Base-by-base conservation (phyloP, 1,140 invertebrate species). In the Fopius arisanus region DNA sequence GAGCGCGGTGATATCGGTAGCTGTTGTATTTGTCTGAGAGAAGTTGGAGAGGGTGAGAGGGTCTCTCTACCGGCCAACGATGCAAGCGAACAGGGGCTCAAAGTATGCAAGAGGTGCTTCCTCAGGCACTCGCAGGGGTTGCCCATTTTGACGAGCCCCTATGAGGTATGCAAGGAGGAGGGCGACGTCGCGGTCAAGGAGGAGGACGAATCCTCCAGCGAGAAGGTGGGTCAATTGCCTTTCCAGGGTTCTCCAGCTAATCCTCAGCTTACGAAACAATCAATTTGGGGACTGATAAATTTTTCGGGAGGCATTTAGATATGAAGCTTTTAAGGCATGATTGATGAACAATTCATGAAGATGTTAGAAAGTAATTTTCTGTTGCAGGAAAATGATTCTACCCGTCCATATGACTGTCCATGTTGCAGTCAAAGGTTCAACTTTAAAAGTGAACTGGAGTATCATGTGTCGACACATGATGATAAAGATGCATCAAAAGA, bases 381-480 rank as follows among this genome's bases (percentile, higher is more conserved):
- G 37, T 90, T 90, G 3, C 92, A 94, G 82, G 85, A 89, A 78
- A 91, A 93, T 62, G 86, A 93, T 1, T 90, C 92, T 6, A 90
- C 92, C 1, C 90, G 93, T 40, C 94, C 95, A 0, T 97, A 97
- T 81, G 94, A 95, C 80, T 98, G 96, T 82, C 90, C 89, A 3
- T 86, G 92, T 21, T 98, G 97, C 79, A 92, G 91, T 7, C 89
- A 95, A 66, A 95, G 93, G 77, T 98, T 97, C 87, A 97, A 96
- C 88, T 98, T 98, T 87, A 91, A 94, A 59, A 93, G 95, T 0
- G 96, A 98, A 84, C 84, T 97, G 0, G 95, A 97, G 76, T 96
- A 98, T 82, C 97, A 98, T 67, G 48, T 78, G 33, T 29, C 85
- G 10, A 85, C 79, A 54, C 81, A 79, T 10, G 70, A 69, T 54